Evolutionary conservation across 2,888 invertebrate species (phyloP), one percentile per base, ranked within the genome.

Genomic region (Leucania comma): DNA sequence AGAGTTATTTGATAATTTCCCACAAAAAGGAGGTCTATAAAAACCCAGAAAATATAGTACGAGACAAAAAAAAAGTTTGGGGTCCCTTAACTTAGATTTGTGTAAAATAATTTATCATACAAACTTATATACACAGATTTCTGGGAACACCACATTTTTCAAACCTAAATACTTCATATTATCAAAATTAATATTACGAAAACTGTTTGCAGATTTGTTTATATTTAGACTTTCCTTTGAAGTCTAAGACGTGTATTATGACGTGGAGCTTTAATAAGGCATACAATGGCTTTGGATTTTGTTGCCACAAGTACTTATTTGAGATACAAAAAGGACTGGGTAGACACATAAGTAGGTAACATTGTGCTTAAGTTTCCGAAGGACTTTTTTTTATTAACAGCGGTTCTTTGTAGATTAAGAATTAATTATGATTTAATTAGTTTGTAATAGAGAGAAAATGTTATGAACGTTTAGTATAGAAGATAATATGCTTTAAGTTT

Each of bases 231-330:
- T 14, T 3, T n/a, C 42, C 50, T 77, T 74, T 77, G 81, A 74
- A 63, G 67, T 56, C 12, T 60, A 26, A 53, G 51, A 63, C 38
- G 54, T 51, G 26, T 68, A 70, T 65, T 48, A 62, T 57, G 10
- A 53, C 3, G 26, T 12, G 10, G 2, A 20, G 48, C 24, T 58
- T 70, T 74, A 78, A 51, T 73, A 68, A 59, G 12, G 32, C 59
- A 60, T 50, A 58, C 12, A 38, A 12, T 10, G 38, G 59, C 67
- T 38, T 14, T 32, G 17, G 26, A 38, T 56, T 58, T 56, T 80
- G 84, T 83, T 72, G 69, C 35, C 63, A 48, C n/a, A 68, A 57
- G 35, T 74, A 29, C 80, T 76, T 79, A 80, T 46, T 74, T 51
- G 12, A 29, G 48, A 24, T 38, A 72, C 62, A 70, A 81, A 83